Conservation (phyloP, 2,113 vertebrate genomes). For the Orthonyx spaldingii region DNA sequence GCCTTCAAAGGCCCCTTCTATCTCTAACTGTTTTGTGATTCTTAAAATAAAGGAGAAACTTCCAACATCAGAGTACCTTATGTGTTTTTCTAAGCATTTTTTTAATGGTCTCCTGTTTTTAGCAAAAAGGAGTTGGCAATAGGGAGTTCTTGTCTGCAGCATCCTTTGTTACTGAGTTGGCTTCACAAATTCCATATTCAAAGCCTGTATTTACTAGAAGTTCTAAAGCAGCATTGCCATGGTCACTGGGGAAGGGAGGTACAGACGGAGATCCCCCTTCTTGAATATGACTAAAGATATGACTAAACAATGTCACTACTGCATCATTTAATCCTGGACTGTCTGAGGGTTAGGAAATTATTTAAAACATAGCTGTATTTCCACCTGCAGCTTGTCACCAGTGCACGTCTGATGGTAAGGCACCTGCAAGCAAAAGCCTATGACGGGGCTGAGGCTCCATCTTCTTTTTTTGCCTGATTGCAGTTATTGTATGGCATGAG, state of each 20-base stretch:
- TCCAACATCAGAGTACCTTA: background rate
- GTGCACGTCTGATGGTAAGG: background rate
- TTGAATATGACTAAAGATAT: background rate
- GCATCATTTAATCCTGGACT: background rate
- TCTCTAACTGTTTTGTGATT: background rate
- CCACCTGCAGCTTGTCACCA: background rate
- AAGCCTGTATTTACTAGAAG: background rate
- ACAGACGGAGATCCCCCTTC: rapidly evolving
- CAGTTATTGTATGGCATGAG: background rate
- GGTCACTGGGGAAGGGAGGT: background rate
- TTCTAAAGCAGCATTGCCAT: background rate
- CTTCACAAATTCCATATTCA: background rate
- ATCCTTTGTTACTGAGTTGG: background rate
- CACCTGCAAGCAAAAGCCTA: background rate
- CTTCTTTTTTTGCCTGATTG: background rate
- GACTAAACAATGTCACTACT: background rate
- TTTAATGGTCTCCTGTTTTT: background rate
- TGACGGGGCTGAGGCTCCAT: background rate
- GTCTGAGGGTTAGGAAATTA: background rate
- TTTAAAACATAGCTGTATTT: background rate
- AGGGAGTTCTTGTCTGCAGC: background rate
- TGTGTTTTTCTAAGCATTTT: background rate
- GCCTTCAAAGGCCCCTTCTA: background rate
- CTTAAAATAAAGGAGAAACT: background rate
- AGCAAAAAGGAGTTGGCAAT: background rate